Base-by-base conservation (phyloP, 2,797 vertebrate species). In the Sphenopsis melanotis region DNA sequence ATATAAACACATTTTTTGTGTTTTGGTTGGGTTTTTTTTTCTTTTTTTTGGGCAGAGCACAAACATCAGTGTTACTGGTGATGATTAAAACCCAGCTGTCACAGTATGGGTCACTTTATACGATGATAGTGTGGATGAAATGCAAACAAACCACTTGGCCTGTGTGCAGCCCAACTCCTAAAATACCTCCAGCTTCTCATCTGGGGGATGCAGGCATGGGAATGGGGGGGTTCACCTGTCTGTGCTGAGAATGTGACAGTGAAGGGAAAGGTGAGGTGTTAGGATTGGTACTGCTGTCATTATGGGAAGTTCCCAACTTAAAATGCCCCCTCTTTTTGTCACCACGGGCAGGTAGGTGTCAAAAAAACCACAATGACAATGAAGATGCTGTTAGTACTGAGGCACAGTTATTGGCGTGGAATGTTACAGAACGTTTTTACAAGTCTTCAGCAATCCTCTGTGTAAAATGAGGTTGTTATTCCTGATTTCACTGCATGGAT, bases 321-420 rank as follows among this genome's bases (percentile, higher is more conserved):
- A 55, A n/a, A 56, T 56, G 26, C 15, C 46, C 30, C 17, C 36
- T 69, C 27, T 76, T 78, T 39, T 34, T 76, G 61, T 24, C 49
- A 4, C 23, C 21, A 3, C 0, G 1, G 37, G 65, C 34, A 44
- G 11, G 23, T 6, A 15, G 11, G 55, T 14, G 4, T 39, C 52
- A 27, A 18, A 8, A 57, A 57, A 39, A n/a, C 0, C 53, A 14
- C 39, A 6, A 0, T 27, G 47, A n/a, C 64, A 26, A 1, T 32
- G 74, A 18, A 3, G 55, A 10, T 50, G 72, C 3, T 12, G 11
- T 27, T 57, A 26, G 71, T 74, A 71, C 68, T n/a, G 15, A 5
- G 63, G 52, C 29, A 24, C 72, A 52, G 6, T 39, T 37, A 4
- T 61, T 32, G 21, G 15, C 26, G 26, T 34, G 79, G 61, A 53